Percentiles rank a stretch among this genome's conserved stretches.
phyloP scores from a whole-genome alignment of 2,888 invertebrate species.

The Nyleta sp. region DNA sequence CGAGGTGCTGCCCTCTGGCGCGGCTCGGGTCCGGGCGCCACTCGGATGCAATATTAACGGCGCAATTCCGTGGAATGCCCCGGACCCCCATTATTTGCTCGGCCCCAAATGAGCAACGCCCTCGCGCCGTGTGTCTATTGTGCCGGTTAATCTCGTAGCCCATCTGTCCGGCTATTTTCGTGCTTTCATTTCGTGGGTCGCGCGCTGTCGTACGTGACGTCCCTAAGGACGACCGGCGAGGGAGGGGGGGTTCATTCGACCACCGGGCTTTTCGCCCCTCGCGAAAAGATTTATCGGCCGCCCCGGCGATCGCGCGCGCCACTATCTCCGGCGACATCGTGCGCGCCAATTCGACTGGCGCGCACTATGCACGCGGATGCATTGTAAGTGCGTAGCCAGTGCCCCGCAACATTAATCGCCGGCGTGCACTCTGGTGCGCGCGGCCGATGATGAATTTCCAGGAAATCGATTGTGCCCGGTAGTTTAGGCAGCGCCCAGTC shows the following conservation, averaged over 20 bases:
- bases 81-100: slow-evolving; percentile 47
- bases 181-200: slow-evolving; percentile 48
- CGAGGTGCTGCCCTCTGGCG: not conserved
- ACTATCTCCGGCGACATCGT: slow-evolving; percentile 56
- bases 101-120: slow-evolving; percentile 79
- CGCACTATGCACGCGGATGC: slow-evolving; percentile 19
- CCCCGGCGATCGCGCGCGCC: slow-evolving; percentile 43
- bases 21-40: slow-evolving; percentile 24
- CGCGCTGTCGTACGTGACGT: slow-evolving; percentile 52
- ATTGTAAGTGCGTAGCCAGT: slow-evolving; percentile 23
- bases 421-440: slow-evolving; percentile 11
- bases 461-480: slow-evolving; percentile 63
- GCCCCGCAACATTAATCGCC: slow-evolving; percentile 57
- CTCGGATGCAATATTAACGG: slow-evolving; percentile 52
- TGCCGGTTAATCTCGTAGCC: slow-evolving; percentile 75
- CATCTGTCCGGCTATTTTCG: slow-evolving; percentile 76
- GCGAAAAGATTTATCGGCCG: slow-evolving; percentile 71
- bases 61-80: slow-evolving; percentile 55
- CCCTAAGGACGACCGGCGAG: slow-evolving; percentile 44
- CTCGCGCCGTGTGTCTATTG: slow-evolving; percentile 70
- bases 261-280: slow-evolving; percentile 73
- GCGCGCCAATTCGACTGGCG: slow-evolving; percentile 58
- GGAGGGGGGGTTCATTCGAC: slow-evolving; percentile 61
- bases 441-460: slow-evolving; percentile 56
- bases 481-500: slow-evolving; percentile 54